Percentiles rank a stretch among this genome's conserved stretches.
Evolutionary conservation across 1,140 invertebrate genomes (phyloP).

Genomic region (Lasioglossum albipes): DNA sequence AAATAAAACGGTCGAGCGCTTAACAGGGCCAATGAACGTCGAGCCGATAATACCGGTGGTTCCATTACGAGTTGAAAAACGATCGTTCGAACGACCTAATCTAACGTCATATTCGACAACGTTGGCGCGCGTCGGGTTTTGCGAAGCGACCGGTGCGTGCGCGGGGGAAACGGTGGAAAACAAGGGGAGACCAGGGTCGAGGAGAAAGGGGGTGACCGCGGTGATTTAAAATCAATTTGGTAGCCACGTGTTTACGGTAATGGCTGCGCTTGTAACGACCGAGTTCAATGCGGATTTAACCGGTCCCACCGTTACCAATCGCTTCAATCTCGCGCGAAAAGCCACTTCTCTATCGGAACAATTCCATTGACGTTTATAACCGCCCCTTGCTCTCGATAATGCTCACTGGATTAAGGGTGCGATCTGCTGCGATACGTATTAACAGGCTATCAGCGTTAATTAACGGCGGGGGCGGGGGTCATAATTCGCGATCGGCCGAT

Average conservation of each 20-base stretch:
- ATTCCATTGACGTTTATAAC: slow-evolving; percentile 71
- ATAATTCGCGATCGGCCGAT: background rate
- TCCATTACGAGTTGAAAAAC: slow-evolving; percentile 8
- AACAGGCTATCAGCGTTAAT: background rate
- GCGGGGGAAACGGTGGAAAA: no score
- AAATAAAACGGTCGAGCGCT: no score
- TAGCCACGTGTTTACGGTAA: slow-evolving; percentile 67
- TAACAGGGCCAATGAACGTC: no score
- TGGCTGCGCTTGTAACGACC: slow-evolving; percentile 60
- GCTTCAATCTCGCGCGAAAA: slow-evolving; percentile 27
- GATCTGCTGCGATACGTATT: background rate
- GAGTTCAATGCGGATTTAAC: slow-evolving; percentile 61
- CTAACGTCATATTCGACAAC: slow-evolving; percentile 11
- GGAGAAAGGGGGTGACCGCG: background rate
- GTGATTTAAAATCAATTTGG: slow-evolving; percentile 69
- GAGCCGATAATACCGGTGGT: no score
- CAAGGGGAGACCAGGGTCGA: no score
- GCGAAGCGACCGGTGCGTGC: no score
- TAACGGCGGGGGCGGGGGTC: background rate
- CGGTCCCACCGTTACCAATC: slow-evolving; percentile 12
- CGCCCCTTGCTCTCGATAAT: slow-evolving; percentile 28
- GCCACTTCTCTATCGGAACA: slow-evolving; percentile 42
- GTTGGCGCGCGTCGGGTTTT: background rate
- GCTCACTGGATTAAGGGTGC: slow-evolving; percentile 6
- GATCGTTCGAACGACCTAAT: slow-evolving; percentile 9